phyloP scores from a whole-genome alignment of 2,888 invertebrate species.

The Dicranocentrus wangi region DNA sequence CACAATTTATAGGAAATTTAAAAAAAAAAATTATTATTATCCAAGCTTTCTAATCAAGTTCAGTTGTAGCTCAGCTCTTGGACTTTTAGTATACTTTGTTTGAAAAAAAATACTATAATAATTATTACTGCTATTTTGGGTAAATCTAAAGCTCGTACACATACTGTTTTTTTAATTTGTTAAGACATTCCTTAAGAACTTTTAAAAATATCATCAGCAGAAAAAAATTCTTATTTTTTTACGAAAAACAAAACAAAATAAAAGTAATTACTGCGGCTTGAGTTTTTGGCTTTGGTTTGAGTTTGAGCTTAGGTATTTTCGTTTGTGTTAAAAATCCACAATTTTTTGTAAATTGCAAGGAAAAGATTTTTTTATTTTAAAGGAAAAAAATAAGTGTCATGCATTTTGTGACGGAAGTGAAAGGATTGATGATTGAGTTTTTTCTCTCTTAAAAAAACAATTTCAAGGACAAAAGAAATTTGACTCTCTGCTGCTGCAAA shows the following conservation, averaged over 20 bases:
- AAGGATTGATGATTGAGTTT: background rate
- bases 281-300: slow-evolving; percentile 57
- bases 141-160: slow-evolving; percentile 29
- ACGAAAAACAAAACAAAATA: slow-evolving; percentile 23
- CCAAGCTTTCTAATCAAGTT: background rate
- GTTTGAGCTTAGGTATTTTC: slow-evolving; percentile 49
- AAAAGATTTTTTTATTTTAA: too few relatives aligned
- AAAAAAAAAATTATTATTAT: background rate
- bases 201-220: slow-evolving; percentile 20
- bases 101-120: background rate
- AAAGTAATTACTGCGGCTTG: slow-evolving; percentile 21
- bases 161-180: slow-evolving; percentile 5
- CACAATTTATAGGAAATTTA: too few relatives aligned
- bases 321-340: background rate
- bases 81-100: background rate
- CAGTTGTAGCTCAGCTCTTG: background rate
- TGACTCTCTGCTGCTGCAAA: slow-evolving; percentile 54
- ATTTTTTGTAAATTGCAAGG: background rate
- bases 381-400: background rate
- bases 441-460: background rate
- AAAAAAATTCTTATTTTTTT: slow-evolving; percentile 4
- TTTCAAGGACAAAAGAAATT: slow-evolving; percentile 21
- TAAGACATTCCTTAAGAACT: background rate
- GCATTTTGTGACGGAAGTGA: background rate
- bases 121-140: background rate